Conservation (phyloP, 2,888 invertebrate genomes). For the Drosophila buzzatii region DNA sequence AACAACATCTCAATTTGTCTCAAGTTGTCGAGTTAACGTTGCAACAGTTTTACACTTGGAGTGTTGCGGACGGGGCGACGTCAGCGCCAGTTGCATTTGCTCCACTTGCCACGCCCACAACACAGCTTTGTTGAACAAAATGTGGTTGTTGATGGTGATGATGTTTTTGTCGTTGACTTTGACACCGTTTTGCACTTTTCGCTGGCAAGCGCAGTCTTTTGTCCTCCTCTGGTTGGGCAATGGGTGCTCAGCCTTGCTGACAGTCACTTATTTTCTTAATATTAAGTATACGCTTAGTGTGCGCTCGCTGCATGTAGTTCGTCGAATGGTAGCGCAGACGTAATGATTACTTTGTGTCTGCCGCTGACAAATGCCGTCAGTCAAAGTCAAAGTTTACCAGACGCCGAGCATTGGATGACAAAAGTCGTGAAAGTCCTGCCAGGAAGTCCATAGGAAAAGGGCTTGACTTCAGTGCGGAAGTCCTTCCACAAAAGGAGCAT, state of each 20-base stretch:
- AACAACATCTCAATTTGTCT: slow-evolving; percentile 74
- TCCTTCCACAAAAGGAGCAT: slow-evolving; percentile 55
- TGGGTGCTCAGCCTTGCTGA: slow-evolving; percentile 51
- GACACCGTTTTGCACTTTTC: slow-evolving; percentile 77
- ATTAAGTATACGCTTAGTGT: slow-evolving; percentile 77
- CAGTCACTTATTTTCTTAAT: slow-evolving; percentile 79
- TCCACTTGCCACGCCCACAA: not conserved
- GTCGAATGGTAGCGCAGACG: slow-evolving; percentile 48
- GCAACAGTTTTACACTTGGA: slow-evolving; percentile 56
- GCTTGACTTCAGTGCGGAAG: slow-evolving; percentile 42
- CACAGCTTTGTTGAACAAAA: slow-evolving; percentile 25
- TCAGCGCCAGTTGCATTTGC: slow-evolving; percentile 37
- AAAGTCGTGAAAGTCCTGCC: slow-evolving; percentile 26
- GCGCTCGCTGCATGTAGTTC: slow-evolving; percentile 24
- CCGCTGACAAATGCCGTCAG: slow-evolving; percentile 78
- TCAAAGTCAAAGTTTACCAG: slow-evolving; percentile 67
- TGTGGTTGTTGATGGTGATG: slow-evolving; percentile 27
- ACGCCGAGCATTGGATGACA: slow-evolving; percentile 24
- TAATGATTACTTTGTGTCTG: slow-evolving; percentile 79
- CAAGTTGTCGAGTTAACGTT: slow-evolving; percentile 70
- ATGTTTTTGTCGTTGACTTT: slow-evolving; percentile 63
- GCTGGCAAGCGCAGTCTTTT: slow-evolving; percentile 50
- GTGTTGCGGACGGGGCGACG: slow-evolving; percentile 40
- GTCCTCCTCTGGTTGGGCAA: not conserved
- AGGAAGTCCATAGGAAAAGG: slow-evolving; percentile 11